A percentile compares a stretch with the other conserved stretches of the same genome.
Evolutionary conservation across 1,140 invertebrate species (phyloP).

Genomic region (Zophobas atratus): DNA sequence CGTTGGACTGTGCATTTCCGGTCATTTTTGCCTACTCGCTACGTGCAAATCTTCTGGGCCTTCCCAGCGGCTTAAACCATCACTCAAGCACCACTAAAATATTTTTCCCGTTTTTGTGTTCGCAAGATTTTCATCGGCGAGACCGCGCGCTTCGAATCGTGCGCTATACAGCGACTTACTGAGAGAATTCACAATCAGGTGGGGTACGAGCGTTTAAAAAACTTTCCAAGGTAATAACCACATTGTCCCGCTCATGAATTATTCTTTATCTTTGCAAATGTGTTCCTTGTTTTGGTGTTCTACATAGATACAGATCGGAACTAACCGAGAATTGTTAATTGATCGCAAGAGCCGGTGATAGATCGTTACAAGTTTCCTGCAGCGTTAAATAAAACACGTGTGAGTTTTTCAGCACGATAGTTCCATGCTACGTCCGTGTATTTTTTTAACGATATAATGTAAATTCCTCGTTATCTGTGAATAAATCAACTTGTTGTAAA

Average conservation of each 20-base stretch:
- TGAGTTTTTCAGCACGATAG: conserved; percentile 5
- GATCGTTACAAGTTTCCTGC: conserved; percentile 10
- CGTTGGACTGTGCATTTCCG: conserved; percentile 55
- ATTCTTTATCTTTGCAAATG: conserved; percentile 35
- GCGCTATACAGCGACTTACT: conserved; percentile 16
- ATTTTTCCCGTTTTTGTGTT: conserved; percentile 25
- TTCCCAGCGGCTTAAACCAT: conserved; percentile 22
- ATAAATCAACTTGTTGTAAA: background rate
- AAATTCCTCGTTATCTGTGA: background rate
- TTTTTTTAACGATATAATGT: background rate
- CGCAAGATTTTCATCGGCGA: conserved; percentile 26
- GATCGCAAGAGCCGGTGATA: conserved; percentile 16
- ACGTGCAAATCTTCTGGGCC: background rate
- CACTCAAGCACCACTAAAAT: conserved; percentile 31
- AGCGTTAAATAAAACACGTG: background rate
- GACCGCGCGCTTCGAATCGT: conserved; percentile 34
- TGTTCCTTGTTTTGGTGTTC: conserved; percentile 36
- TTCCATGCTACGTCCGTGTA: background rate
- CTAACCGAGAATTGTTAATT: conserved; percentile 10
- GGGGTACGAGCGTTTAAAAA: conserved; percentile 29
- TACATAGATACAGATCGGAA: conserved; percentile 26
- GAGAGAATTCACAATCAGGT: conserved; percentile 34
- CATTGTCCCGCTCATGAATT: conserved; percentile 20
- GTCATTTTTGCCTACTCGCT: conserved; percentile 47
- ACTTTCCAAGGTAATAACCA: conserved; percentile 37